Base-by-base conservation (phyloP, 1,140 invertebrate species). In the Pemphigus obesinymphae region DNA sequence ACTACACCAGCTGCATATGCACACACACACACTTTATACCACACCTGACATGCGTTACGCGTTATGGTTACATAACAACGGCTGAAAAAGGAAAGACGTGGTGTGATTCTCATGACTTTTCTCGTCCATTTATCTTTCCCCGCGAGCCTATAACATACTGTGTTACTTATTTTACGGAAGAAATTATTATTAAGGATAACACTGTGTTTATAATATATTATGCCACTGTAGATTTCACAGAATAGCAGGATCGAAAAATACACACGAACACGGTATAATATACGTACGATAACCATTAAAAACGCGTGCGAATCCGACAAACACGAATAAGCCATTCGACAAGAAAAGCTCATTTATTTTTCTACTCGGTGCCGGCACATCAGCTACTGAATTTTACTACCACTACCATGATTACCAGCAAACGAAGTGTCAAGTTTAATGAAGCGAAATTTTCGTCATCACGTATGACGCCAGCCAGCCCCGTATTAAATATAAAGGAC, bases 361-460 rank as follows among this genome's bases (percentile, higher is more conserved):
- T 8, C 26, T 11, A 72, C 23, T 31, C 68, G 26, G 15, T 2
- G 66, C 13, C 23, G 23, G 11, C 66, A 70, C 34, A 26, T n/a
- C 31, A 20, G n/a, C 8, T 26, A 15, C 34, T 15, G n/a, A 3
- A 45, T 70, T 29, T 45, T 29, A 58, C n/a, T 17, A 29, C 7
- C 40, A 1, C 6, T 23, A 1, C 23, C n/a, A n/a, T n/a, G n/a
- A n/a, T n/a, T n/a, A n/a, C n/a, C n/a, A n/a, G n/a, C n/a, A n/a
- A n/a, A 70, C 13, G 31, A 53, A 5, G 72, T 75, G 45, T 75
- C 72, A 53, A 75, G 48, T 75, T 75, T 75, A 75, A 75, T 75
- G 72, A 75, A 75, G 72, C 23, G 48, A 75, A n/a, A 37, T 75
- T 53, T 23, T 75, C 29, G 45, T 75, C 66, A 13, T 70, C 10